phyloP scores from a whole-genome alignment of 2,797 vertebrate species.

The Brachyrhaphis roseni region DNA sequence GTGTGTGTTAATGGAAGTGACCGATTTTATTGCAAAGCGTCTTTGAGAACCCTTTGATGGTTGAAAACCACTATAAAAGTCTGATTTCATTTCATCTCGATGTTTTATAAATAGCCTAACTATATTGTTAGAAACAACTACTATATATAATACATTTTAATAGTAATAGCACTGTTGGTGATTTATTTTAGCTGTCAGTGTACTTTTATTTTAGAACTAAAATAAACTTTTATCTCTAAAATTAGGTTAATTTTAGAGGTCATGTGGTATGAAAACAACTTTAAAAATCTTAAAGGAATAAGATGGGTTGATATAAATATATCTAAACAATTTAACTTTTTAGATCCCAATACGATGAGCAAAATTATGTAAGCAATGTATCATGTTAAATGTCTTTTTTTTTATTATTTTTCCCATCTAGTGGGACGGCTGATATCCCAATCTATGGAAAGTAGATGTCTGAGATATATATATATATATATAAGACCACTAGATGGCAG shows the following conservation, averaged over 20 bases:
- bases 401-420: not conserved
- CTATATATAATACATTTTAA: not conserved
- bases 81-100: too few relatives aligned
- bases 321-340: not conserved
- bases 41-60: too few relatives aligned
- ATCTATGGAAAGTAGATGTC: not conserved
- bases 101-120: not conserved
- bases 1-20: too few relatives aligned
- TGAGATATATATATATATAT: not conserved
- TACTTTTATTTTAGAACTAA: not conserved
- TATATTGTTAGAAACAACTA: not conserved
- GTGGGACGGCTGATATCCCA: not conserved
- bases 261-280: not conserved
- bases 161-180: not conserved
- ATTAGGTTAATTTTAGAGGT: not conserved
- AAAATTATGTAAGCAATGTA: not conserved
- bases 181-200: not conserved
- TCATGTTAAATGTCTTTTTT: not conserved
- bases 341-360: not conserved
- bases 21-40: too few relatives aligned
- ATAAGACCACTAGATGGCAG: constrained; percentile 67
- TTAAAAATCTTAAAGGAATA: not conserved
- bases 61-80: too few relatives aligned
- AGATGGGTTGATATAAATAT: not conserved
- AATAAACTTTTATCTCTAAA: not conserved